Evolutionary conservation across 1,140 invertebrate species (phyloP).

Genomic region (Sycobia sp.): DNA sequence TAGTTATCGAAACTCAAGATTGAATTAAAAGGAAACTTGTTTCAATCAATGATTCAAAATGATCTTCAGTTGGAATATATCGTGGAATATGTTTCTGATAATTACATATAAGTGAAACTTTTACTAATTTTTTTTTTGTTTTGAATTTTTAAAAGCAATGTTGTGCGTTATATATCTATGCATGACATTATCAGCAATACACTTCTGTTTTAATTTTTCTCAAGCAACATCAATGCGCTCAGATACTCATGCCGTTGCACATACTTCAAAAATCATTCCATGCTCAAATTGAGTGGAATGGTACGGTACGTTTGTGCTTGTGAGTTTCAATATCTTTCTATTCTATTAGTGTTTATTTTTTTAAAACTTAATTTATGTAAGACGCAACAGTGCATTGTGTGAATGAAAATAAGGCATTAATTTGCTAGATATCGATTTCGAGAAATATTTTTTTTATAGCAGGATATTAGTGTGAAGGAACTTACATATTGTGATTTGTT

Average conservation of each 20-base stretch:
- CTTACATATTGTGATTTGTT: constrained; percentile 61
- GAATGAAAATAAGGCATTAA: constrained; percentile 19
- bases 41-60: neutral
- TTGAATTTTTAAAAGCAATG: neutral
- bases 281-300: constrained; percentile 23
- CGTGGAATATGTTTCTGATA: too few relatives aligned
- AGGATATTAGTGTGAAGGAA: constrained; percentile 54
- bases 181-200: too few relatives aligned
- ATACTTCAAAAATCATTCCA: constrained; percentile 24
- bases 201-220: constrained; percentile 44
- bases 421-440: constrained; percentile 12
- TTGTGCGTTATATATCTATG: too few relatives aligned
- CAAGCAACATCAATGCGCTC: constrained; percentile 60
- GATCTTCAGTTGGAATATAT: too few relatives aligned
- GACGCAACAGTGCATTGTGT: constrained; percentile 22
- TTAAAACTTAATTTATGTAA: constrained; percentile 20
- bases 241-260: constrained; percentile 49
- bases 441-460: constrained; percentile 41
- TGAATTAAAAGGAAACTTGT: too few relatives aligned
- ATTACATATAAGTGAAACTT: too few relatives aligned
- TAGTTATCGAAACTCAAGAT: too few relatives aligned
- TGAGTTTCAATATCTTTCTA: constrained; percentile 6
- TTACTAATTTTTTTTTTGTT: neutral
- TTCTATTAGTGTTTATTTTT: constrained; percentile 15
- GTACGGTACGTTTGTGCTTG: constrained; percentile 17